Conservation (phyloP, 2,797 vertebrate genomes). For the Crocodylus rhombifer region DNA sequence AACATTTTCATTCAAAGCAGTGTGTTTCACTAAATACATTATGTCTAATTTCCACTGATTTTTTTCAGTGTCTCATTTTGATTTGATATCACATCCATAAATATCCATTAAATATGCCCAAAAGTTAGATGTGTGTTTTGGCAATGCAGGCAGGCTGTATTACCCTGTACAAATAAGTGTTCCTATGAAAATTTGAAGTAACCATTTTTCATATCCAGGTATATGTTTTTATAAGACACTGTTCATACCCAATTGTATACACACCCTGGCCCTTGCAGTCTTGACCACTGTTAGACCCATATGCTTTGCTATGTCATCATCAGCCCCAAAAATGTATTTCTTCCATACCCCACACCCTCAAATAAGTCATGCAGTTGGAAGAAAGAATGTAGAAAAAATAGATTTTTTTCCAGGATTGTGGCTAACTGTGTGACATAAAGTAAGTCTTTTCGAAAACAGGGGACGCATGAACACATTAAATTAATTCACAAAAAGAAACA, state of each 20-base stretch:
- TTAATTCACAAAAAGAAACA: too few relatives aligned
- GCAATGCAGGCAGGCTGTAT: conserved; percentile 18
- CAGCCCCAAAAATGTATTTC: neutral
- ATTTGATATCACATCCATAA: neutral
- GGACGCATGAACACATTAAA: too few relatives aligned
- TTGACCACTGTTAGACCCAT: neutral
- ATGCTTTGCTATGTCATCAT: neutral
- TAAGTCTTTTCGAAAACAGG: too few relatives aligned
- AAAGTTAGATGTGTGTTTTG: conserved; percentile 37
- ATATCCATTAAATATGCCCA: conserved; percentile 52
- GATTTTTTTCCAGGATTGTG: too few relatives aligned
- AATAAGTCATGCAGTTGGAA: too few relatives aligned
- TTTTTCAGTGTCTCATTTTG: conserved; percentile 57
- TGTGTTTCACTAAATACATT: conserved; percentile 57
- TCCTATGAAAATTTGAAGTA: conserved; percentile 21
- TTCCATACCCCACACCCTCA: neutral
- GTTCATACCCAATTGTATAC: neutral
- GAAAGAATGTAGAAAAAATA: too few relatives aligned
- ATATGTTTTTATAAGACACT: neutral
- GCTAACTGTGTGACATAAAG: too few relatives aligned
- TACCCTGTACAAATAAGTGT: neutral
- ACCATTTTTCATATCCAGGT: neutral
- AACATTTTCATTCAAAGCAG: conserved; percentile 59
- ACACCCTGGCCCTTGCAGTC: neutral
- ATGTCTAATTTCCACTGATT: conserved; percentile 56